These are phyloP conservation scores for Lophura nycthemera DNA, from an alignment of 2,113 vertebrate genomes.

Conservation along the genomic window DNA sequence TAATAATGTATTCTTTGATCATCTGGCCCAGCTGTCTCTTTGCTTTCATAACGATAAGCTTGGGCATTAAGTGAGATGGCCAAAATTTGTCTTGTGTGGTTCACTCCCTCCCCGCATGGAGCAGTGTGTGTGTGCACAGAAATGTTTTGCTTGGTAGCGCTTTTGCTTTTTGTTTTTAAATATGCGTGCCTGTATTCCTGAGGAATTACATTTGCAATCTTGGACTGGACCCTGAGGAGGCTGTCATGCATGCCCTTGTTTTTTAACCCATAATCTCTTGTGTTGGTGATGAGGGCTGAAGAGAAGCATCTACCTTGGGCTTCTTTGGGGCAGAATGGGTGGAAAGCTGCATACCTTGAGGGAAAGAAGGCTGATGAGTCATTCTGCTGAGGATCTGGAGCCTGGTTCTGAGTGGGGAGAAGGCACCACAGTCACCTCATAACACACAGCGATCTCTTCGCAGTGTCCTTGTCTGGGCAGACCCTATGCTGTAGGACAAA, in stretches of 20 bases:
- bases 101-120: background rate
- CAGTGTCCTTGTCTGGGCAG: too few relatives aligned
- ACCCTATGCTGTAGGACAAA: background rate
- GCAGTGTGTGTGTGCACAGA: background rate
- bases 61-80: background rate
- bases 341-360: background rate
- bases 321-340: background rate
- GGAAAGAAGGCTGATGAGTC: fast-evolving
- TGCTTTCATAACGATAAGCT: background rate
- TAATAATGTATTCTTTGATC: background rate
- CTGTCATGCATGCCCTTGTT: background rate
- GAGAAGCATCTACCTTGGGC: fast-evolving
- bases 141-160: constrained; percentile 39
- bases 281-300: background rate
- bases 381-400: background rate
- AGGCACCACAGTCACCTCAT: background rate
- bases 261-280: background rate
- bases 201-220: background rate
- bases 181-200: background rate
- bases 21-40: background rate
- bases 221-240: background rate
- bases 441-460: fast-evolving
- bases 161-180: constrained; percentile 31
- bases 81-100: background rate
- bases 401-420: background rate